Percentiles rank a stretch among this genome's conserved stretches.
Conservation (phyloP, 2,113 vertebrate species). For the Anoplopoma fimbria region DNA sequence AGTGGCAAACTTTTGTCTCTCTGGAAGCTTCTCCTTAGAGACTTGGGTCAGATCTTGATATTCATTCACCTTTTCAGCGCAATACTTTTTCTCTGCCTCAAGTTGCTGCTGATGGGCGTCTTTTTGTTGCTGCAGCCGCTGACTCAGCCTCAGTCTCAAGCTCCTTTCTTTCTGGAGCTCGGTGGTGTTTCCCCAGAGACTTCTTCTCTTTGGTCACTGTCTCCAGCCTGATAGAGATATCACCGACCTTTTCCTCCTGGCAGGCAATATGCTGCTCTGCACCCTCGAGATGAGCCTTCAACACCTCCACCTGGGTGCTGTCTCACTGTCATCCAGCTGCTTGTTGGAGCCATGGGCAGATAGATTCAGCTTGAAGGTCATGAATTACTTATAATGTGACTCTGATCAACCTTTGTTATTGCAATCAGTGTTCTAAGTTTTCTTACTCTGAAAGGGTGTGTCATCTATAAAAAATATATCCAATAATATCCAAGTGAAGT, state of each 20-base stretch:
- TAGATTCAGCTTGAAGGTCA: slow-evolving; percentile 2
- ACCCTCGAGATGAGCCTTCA: background rate
- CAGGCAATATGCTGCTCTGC: background rate
- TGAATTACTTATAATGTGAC: background rate
- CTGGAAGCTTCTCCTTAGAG: background rate
- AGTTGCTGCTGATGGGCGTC: background rate
- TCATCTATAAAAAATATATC: no score
- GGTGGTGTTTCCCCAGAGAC: background rate
- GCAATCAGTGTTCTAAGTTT: background rate
- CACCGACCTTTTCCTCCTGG: background rate
- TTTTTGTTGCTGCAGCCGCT: background rate
- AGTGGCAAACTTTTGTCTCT: background rate
- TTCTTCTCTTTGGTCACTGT: background rate
- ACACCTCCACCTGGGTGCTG: background rate
- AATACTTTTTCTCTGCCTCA: background rate
- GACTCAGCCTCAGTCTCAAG: background rate
- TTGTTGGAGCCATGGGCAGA: background rate
- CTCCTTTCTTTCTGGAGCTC: background rate
- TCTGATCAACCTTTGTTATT: background rate
- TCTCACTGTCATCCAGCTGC: background rate
- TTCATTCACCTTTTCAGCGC: background rate
- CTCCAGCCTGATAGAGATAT: background rate
- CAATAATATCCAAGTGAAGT: no score
- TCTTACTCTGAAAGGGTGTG: background rate
- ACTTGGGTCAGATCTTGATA: background rate